Percentiles rank a stretch among this genome's conserved stretches.
These are phyloP conservation scores for Patella caerulea DNA, from an alignment of 2,888 invertebrate species.

Conservation along the genomic window DNA sequence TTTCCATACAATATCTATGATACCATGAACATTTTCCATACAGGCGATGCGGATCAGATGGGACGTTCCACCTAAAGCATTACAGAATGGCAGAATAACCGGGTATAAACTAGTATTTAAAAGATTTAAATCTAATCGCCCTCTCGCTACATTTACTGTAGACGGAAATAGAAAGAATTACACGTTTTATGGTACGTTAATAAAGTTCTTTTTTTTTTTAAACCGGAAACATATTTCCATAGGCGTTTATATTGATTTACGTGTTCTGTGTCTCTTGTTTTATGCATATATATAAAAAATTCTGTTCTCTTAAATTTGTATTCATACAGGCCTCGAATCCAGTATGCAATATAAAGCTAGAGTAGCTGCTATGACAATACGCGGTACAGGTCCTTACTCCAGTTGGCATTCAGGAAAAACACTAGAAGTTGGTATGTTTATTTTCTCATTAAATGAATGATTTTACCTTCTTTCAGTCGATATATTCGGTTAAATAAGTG, in stretches of 20 bases:
- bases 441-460: background rate
- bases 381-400: slow-evolving; percentile 54
- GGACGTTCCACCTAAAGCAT: slow-evolving; percentile 35
- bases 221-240: too few relatives aligned
- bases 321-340: slow-evolving; percentile 37
- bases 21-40: too few relatives aligned
- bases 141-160: slow-evolving; percentile 32
- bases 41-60: slow-evolving; percentile 34
- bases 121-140: slow-evolving; percentile 24
- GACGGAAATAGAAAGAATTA: slow-evolving; percentile 27
- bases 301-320: too few relatives aligned
- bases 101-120: slow-evolving; percentile 40
- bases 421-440: slow-evolving; percentile 29
- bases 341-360: slow-evolving; percentile 43
- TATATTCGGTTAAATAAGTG: too few relatives aligned
- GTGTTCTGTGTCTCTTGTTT: too few relatives aligned
- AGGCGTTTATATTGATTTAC: too few relatives aligned
- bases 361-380: slow-evolving; percentile 49
- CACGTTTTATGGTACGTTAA: slow-evolving; percentile 29
- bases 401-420: slow-evolving; percentile 40
- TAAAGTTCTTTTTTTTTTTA: background rate
- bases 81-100: slow-evolving; percentile 44
- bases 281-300: too few relatives aligned
- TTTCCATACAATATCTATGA: too few relatives aligned
- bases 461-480: too few relatives aligned